Base-by-base conservation (phyloP, 1,140 invertebrate genomes). In the Zaprionus taronus region DNA sequence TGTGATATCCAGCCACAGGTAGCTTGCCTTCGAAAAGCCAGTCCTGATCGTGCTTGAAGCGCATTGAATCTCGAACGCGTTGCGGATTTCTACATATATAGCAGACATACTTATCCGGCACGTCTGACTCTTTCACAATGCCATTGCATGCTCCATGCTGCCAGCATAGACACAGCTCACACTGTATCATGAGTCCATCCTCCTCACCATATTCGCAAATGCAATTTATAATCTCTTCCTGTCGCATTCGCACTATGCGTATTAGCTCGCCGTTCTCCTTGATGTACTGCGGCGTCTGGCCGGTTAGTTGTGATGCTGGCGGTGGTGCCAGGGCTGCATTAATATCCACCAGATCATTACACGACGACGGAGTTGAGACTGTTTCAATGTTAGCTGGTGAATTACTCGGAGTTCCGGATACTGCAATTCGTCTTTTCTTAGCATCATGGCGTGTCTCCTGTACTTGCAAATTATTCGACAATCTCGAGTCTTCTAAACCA, bases 171-270 rank as follows among this genome's bases (percentile, higher is more conserved):
- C 98, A 99, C 22, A 98, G 94, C 91, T 99, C 98, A 93, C 98
- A 99, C 94, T 99, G 96, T 81, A 99, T 97, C 97, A 98, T 99
- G 4, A 98, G 93, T 4, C 98, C 98, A 92, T 98, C 97, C 93
- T 99, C 98, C 93, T 98, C 97, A 72, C 95, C 95, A 83, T 95
- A 95, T 22, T 93, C 93, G 75, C 97, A 98, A 24, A 95, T 95
- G 92, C 97, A 98, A 93, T 98, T 97, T 61, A 98, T 97, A 62
- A 98, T 96, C 94, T 98, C 97, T 84, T 96, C 95, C 64, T 95
- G 94, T 60, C 94, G 94, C 95, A 96, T 96, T 64, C 94, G 94
- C 15, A 95, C 95, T 77, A 96, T 94, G 91, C 95, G 95, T 51
- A 96, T 95, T 5, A 95, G 92, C 91, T 95, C 94, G 14, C 95